Percentiles rank a stretch among this genome's conserved stretches.
These are phyloP conservation scores for Ceratosolen solmsi DNA, from an alignment of 1,140 invertebrate species.

Conservation along the genomic window DNA sequence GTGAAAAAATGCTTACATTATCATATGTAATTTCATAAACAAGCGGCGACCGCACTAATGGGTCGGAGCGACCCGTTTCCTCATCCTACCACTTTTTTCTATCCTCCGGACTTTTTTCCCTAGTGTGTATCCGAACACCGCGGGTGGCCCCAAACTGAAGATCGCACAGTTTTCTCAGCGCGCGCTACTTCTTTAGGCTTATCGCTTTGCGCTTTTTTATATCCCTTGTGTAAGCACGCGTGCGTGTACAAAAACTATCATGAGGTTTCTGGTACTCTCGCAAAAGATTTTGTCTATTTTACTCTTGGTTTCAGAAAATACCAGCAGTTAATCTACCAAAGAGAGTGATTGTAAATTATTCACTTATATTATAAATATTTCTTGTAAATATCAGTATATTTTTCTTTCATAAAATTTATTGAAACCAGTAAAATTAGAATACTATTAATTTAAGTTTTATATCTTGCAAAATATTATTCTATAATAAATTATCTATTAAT, in stretches of 20 bases:
- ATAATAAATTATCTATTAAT: too few relatives aligned
- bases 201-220: neutral
- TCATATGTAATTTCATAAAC: slow-evolving; percentile 74
- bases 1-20: slow-evolving; percentile 72
- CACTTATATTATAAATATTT: too few relatives aligned
- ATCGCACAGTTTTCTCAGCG: slow-evolving; percentile 9
- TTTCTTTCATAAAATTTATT: too few relatives aligned
- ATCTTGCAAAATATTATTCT: too few relatives aligned
- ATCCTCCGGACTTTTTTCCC: slow-evolving; percentile 22
- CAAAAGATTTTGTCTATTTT: neutral
- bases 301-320: too few relatives aligned
- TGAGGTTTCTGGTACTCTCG: neutral
- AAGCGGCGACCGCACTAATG: slow-evolving; percentile 53
- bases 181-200: slow-evolving; percentile 18
- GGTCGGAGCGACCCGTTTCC: neutral
- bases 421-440: too few relatives aligned
- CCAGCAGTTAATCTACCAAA: too few relatives aligned
- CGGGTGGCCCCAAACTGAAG: slow-evolving; percentile 62
- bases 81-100: neutral
- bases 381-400: too few relatives aligned
- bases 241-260: neutral
- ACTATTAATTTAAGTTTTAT: too few relatives aligned
- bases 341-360: too few relatives aligned
- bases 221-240: neutral
- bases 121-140: slow-evolving; percentile 58